Evolutionary conservation across 2,113 vertebrate genomes (phyloP).

Genomic region (Nannospalax galili): DNA sequence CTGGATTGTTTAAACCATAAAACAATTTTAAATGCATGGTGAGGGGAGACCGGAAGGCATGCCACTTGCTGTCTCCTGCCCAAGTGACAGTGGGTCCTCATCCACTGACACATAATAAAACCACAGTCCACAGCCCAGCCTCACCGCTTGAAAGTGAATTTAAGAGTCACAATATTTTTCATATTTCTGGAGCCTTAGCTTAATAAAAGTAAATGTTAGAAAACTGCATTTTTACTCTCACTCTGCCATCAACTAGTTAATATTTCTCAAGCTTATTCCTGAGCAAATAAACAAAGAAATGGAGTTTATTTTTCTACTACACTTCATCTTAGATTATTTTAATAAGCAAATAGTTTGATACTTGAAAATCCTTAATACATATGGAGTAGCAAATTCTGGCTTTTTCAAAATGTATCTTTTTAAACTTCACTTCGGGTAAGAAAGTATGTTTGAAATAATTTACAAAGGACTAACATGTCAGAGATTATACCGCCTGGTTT

Average conservation of each 20-base stretch:
- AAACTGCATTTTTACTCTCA: slow-evolving; percentile 30
- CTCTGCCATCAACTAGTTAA: background rate
- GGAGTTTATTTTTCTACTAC: background rate
- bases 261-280: slow-evolving; percentile 24
- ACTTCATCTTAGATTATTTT: slow-evolving; percentile 11
- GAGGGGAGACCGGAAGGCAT: background rate
- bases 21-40: background rate
- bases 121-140: background rate
- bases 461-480: background rate
- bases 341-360: background rate
- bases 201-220: background rate
- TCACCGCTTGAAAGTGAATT: background rate
- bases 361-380: background rate
- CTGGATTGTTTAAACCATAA: background rate
- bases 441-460: background rate
- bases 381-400: background rate
- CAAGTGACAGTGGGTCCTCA: background rate
- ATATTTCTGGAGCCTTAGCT: slow-evolving; percentile 31
- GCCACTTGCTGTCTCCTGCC: background rate
- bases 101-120: background rate
- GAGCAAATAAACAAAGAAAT: background rate
- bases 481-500: background rate
- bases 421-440: background rate
- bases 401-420: background rate
- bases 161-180: background rate